A percentile compares a stretch with the other conserved stretches of the same genome.
Conservation (phyloP, 2,797 vertebrate species). For the Notolepis coatsorum region DNA sequence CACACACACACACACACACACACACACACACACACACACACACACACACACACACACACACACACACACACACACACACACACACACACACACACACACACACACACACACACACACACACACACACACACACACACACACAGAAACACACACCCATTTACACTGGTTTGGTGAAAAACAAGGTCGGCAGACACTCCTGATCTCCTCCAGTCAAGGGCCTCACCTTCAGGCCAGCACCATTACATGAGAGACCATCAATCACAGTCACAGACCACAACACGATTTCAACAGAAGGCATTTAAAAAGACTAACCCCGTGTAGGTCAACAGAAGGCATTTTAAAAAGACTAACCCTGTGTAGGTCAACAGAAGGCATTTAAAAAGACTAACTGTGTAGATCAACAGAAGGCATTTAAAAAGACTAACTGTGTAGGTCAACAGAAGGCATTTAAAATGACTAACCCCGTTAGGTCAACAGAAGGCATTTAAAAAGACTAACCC, state of each 20-base stretch:
- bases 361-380: too few species aligned
- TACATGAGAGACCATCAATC: conserved; percentile 68
- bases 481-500: background rate
- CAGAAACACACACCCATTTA: background rate
- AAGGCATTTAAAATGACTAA: too few species aligned
- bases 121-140: background rate
- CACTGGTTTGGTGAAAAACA: background rate
- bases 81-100: conserved; percentile 2
- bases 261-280: conserved; percentile 28
- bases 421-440: too few species aligned
- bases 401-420: conserved; percentile 17
- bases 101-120: background rate
- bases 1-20: background rate
- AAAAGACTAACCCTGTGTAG: too few species aligned
- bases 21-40: background rate
- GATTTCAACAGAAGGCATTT: conserved; percentile 36
- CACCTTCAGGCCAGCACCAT: conserved; percentile 50
- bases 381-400: conserved; percentile 12
- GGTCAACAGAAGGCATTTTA: too few species aligned
- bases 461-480: too few species aligned
- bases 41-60: conserved; percentile 20
- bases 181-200: conserved; percentile 1
- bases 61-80: background rate
- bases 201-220: conserved; percentile 68
- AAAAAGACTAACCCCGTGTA: conserved; percentile 6